phyloP scores from a whole-genome alignment of 2,113 vertebrate genomes.

The Plecotus auritus region DNA sequence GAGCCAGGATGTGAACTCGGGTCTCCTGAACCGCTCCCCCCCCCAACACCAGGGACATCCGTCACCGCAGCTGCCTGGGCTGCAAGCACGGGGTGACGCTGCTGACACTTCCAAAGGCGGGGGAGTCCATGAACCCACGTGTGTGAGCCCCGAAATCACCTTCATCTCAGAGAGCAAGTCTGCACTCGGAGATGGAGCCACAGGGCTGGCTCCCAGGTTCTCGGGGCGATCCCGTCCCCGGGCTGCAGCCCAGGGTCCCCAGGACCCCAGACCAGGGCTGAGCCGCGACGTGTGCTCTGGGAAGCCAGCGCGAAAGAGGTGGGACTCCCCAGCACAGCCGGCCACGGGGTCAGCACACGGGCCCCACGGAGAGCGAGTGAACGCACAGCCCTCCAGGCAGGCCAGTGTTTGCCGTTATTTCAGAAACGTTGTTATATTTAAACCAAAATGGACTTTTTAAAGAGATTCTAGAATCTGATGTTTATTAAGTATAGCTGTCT shows the following conservation, averaged over 20 bases:
- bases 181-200: accelerated
- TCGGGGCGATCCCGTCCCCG: accelerated
- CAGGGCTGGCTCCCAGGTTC: accelerated
- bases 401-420: not conserved
- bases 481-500: not conserved
- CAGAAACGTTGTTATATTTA: not conserved
- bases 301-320: not conserved
- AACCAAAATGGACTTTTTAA: not conserved
- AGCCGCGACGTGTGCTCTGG: not conserved
- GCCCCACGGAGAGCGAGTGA: accelerated
- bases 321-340: accelerated
- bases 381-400: not conserved
- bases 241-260: too few relatives aligned
- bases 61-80: not conserved
- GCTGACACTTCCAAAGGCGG: not conserved
- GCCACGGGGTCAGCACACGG: accelerated
- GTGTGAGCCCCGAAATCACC: not conserved
- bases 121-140: accelerated
- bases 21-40: not conserved
- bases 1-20: not conserved
- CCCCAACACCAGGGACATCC: accelerated
- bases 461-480: not conserved
- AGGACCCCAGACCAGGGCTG: not conserved
- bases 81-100: not conserved
- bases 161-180: not conserved